Conservation (phyloP, 2,113 vertebrate species). For the Actinemys pallida region DNA sequence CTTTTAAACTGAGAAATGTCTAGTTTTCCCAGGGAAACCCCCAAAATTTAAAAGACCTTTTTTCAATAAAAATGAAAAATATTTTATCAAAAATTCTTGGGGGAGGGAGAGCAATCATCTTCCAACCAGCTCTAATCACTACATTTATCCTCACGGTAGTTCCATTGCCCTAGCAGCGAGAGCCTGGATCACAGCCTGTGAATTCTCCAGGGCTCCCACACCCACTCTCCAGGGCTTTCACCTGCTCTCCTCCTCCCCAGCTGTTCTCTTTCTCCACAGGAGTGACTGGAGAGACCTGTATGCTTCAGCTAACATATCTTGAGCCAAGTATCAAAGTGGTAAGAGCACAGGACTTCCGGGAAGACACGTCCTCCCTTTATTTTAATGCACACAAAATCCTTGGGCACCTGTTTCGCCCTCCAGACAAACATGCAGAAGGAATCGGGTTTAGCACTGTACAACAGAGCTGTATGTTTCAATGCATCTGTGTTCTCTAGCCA, state of each 20-base stretch:
- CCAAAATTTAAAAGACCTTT: background rate
- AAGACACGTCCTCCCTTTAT: background rate
- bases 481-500: background rate
- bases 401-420: background rate
- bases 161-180: background rate
- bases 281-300: fast-evolving
- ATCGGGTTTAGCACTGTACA: background rate
- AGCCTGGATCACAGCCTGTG: background rate
- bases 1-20: background rate
- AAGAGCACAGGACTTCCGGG: background rate
- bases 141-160: background rate
- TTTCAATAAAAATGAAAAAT: background rate
- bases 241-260: background rate
- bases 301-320: background rate
- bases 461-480: background rate
- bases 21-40: background rate
- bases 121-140: fast-evolving
- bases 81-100: background rate
- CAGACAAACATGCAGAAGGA: background rate
- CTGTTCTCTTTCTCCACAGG: background rate
- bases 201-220: background rate
- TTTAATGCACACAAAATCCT: background rate
- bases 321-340: background rate
- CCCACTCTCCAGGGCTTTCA: background rate
- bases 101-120: background rate